These are phyloP conservation scores for Pipa parva DNA, from an alignment of 2,113 vertebrate genomes.

Conservation along the genomic window DNA sequence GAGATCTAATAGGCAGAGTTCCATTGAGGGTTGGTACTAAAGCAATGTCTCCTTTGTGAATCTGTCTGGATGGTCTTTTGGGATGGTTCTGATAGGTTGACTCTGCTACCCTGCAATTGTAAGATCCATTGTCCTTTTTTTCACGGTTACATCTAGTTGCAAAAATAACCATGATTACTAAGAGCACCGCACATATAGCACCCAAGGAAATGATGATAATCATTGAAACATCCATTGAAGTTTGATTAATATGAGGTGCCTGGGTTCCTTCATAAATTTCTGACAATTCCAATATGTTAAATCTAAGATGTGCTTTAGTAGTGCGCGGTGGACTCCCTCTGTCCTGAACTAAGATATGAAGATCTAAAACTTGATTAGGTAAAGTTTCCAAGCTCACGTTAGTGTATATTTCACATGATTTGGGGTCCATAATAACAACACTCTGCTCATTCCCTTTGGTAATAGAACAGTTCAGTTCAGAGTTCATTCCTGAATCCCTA, in stretches of 20 bases:
- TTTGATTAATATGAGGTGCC: slow-evolving; percentile 64
- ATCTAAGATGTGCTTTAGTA: slow-evolving; percentile 75
- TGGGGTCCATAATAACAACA: slow-evolving; percentile 82
- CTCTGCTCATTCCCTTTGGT: slow-evolving; percentile 77
- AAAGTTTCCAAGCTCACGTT: slow-evolving; percentile 79
- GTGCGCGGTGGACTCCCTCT: slow-evolving; percentile 76
- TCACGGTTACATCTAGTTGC: slow-evolving; percentile 87
- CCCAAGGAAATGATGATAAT: slow-evolving; percentile 92
- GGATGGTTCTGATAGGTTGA: slow-evolving; percentile 95
- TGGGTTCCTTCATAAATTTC: slow-evolving; percentile 71
- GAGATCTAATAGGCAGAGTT: slow-evolving; percentile 84
- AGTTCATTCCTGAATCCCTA: slow-evolving; percentile 85
- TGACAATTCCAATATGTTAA: slow-evolving; percentile 72
- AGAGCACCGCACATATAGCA: slow-evolving; percentile 81
- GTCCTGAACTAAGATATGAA: slow-evolving; percentile 83
- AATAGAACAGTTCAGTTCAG: slow-evolving; percentile 84
- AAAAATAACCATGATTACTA: slow-evolving; percentile 92
- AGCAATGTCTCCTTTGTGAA: slow-evolving; percentile 96
- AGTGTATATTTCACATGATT: slow-evolving; percentile 85
- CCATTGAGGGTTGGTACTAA: slow-evolving; percentile 88
- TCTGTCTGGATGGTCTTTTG: slow-evolving; percentile 90
- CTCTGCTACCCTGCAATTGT: slow-evolving; percentile 91
- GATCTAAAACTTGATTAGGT: slow-evolving; percentile 71
- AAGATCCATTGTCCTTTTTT: slow-evolving; percentile 90
- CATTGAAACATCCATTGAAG: slow-evolving; percentile 81